Base-by-base conservation (phyloP, 2,888 invertebrate species). In the Penaeus monodon region DNA sequence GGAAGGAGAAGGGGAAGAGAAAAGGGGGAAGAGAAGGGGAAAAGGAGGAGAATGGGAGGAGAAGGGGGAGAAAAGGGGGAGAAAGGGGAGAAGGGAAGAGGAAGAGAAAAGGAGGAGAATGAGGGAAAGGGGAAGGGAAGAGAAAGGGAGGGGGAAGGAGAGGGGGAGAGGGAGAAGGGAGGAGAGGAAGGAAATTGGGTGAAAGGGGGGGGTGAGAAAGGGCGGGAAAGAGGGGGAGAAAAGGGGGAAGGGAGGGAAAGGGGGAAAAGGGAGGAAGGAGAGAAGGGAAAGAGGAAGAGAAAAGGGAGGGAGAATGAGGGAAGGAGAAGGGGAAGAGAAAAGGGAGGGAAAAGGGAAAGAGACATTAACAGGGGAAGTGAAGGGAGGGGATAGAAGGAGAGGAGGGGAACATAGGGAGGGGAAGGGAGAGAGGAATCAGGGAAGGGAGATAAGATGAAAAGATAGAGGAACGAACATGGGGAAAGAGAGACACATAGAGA, bases 401-500 rank as follows among this genome's bases (percentile, higher is more conserved):
- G 20, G 14, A 8, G 27, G 8, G 78, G 24, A 6, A 49, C 0
- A 57, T 4, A 49, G 12, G 1, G 49, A 4, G 8, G 12, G 20
- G 49, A 78, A 10, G 57, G 27, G 49, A 78, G 74, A 7, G n/a
- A 12, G 6, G 6, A 0, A 44, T 17, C 0, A 49, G 57, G 7
- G 79, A 79, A 63, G 63, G 79, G 57, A 63, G 57, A 63, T 57
- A 63, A 79, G 79, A 79, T 33, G 33, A 33, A 33, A 33, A 33
- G 33, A 33, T 1, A 33, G 33, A 33, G 33, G 33, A 33, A 33
- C 33, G 33, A 33, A 33, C 3, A 33, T 33, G 33, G 33, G 33
- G 57, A 79, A 63, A 64, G 20, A 64, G 64, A 64, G 79, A 79
- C 57, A 79, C 57, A 64, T 24, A 64, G 49, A 79, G 79, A 79